Conservation (phyloP, 2,113 vertebrate genomes). For the Corydoras maculifer region DNA sequence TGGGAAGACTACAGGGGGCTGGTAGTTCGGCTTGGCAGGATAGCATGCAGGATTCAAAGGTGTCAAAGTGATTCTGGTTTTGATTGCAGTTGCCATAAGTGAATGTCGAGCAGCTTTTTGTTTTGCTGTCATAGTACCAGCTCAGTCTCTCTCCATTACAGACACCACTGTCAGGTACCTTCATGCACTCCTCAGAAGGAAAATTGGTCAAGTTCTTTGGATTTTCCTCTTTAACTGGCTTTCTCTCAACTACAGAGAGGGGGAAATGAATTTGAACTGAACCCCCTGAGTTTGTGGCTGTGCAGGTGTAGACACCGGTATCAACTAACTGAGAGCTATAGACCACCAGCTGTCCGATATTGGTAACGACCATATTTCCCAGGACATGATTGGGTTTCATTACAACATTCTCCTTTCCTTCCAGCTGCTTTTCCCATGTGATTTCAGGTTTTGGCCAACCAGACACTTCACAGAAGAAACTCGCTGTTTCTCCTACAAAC, state of each 20-base stretch:
- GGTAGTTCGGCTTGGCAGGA: slow-evolving; percentile 81
- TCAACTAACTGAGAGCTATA: slow-evolving; percentile 82
- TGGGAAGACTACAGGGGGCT: slow-evolving; percentile 77
- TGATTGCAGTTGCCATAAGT: slow-evolving; percentile 72
- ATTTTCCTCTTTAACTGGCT: slow-evolving; percentile 55
- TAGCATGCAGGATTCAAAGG: slow-evolving; percentile 78
- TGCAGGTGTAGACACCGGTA: slow-evolving; percentile 84
- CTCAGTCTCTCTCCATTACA: slow-evolving; percentile 81
- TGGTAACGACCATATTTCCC: slow-evolving; percentile 73
- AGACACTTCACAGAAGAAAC: slow-evolving; percentile 81
- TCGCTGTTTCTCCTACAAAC: slow-evolving; percentile 78
- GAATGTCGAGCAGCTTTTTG: slow-evolving; percentile 88
- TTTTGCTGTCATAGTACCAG: slow-evolving; percentile 85
- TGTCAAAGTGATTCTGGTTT: slow-evolving; percentile 78
- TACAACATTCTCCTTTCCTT: slow-evolving; percentile 69
- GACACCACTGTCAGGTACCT: slow-evolving; percentile 71
- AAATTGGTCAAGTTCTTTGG: slow-evolving; percentile 70
- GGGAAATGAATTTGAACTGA: slow-evolving; percentile 73
- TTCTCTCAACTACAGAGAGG: slow-evolving; percentile 71
- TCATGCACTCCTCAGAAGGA: slow-evolving; percentile 73
- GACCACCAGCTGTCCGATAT: slow-evolving; percentile 82
- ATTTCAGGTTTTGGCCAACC: slow-evolving; percentile 81
- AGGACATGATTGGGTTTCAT: slow-evolving; percentile 85
- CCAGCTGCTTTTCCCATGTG: slow-evolving; percentile 84
- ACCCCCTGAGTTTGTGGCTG: slow-evolving; percentile 73